A percentile compares a stretch with the other conserved stretches of the same genome.
Conservation (phyloP, 2,113 vertebrate genomes). For the Cyprinodon variegatus region DNA sequence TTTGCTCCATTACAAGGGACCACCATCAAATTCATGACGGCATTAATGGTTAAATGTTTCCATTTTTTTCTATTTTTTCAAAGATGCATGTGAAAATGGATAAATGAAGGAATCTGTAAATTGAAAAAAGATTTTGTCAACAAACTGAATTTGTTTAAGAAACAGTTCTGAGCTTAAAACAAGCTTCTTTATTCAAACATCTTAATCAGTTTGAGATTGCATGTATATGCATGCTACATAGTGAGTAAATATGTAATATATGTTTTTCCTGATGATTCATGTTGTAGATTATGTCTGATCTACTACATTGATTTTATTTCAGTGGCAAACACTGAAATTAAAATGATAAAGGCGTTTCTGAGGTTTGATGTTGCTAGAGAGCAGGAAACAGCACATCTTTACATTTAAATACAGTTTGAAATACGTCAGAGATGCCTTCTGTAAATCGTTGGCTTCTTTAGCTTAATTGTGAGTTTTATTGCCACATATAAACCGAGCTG, state of each 20-base stretch:
- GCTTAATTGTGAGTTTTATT: neutral
- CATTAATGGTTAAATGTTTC: neutral
- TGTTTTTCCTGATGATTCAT: neutral
- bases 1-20: conserved; percentile 69
- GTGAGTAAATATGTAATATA: neutral
- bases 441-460: neutral
- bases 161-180: neutral
- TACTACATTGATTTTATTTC: neutral
- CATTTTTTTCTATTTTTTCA: neutral
- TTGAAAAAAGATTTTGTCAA: conserved; percentile 4
- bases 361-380: neutral
- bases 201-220: neutral
- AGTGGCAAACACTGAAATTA: conserved; percentile 2
- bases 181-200: conserved; percentile 8
- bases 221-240: neutral
- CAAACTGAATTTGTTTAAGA: neutral
- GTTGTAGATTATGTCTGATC: neutral
- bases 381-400: neutral
- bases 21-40: conserved; percentile 60
- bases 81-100: neutral
- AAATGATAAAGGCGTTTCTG: neutral
- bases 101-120: conserved; percentile 1
- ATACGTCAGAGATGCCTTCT: neutral
- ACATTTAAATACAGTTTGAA: neutral
- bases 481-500: conserved; percentile 42